phyloP scores from a whole-genome alignment of 2,113 vertebrate genomes.

The Channa argus region DNA sequence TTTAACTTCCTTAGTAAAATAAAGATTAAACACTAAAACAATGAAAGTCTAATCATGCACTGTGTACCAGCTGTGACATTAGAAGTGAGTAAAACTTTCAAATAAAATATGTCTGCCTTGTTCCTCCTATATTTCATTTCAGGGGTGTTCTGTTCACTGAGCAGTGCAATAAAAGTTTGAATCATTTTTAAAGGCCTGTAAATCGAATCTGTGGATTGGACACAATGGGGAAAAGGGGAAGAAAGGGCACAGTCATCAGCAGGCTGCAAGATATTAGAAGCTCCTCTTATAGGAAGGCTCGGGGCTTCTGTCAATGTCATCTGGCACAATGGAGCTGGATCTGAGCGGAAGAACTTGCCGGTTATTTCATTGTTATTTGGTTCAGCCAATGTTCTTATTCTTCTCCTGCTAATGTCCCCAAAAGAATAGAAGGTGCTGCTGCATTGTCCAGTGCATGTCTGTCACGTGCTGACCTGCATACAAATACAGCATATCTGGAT shows the following conservation, averaged over 20 bases:
- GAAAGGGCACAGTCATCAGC: conserved; percentile 83
- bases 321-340: conserved; percentile 63
- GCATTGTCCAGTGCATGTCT: conserved; percentile 21
- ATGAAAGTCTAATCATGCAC: conserved; percentile 12
- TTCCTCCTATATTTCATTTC: conserved; percentile 72
- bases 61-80: conserved; percentile 56
- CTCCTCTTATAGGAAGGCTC: conserved; percentile 70
- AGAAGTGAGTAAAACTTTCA: conserved; percentile 67
- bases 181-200: conserved; percentile 74
- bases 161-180: conserved; percentile 75
- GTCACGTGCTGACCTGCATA: neutral
- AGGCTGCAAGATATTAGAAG: conserved; percentile 76
- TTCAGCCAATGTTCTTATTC: conserved; percentile 54
- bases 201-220: conserved; percentile 78
- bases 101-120: conserved; percentile 71
- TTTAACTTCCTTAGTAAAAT: conserved; percentile 27
- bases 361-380: conserved; percentile 62
- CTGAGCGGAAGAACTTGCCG: conserved; percentile 20
- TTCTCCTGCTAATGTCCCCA: conserved; percentile 36
- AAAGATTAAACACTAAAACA: conserved; percentile 38
- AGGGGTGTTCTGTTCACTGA: conserved; percentile 56
- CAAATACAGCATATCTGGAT: too few species aligned
- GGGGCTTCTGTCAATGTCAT: conserved; percentile 78
- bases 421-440: conserved; percentile 35
- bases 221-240: conserved; percentile 72